Evolutionary conservation across 1,140 invertebrate species (phyloP), one percentile per base, ranked within the genome.

Genomic region (Stenopsyche tienmushanensis): DNA sequence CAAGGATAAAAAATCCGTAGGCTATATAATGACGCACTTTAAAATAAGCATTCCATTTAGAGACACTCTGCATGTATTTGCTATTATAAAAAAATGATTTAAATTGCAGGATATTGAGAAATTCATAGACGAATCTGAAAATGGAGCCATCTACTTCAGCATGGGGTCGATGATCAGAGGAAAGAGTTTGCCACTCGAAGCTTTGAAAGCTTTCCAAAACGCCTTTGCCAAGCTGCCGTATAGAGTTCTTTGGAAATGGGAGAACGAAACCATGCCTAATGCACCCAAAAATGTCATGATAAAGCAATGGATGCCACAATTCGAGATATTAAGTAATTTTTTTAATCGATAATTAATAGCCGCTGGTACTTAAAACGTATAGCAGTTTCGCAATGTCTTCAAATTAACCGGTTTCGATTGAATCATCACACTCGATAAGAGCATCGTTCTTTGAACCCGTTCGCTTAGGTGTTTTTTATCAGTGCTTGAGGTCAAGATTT

Each of bases 91-190:
- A 60, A 60, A 53, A 24, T 25, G 10, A 55, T 60, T 29, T 68
- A n/a, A n/a, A 67, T 75, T 75, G 15, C 73, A 84, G 80, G 82
- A 87, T 72, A 77, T 87, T 25, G 78, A 86, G 68, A 75, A 80
- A 66, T 86, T 85, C 71, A 76, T 88, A 55, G 83, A 85, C 57
- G 79, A 81, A 66, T 80, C 84, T 0, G 78, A 83, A 59, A 73
- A 85, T 57, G 86, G 87, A 2, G 84, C 85, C 2, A 82, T 88
- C 66, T 85, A 84, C 71, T 84, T 88, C 69, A 85, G 83, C 69
- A 74, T 88, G 67, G 86, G 86, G 1, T 81, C 85, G 1, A 81
- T 83, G 49, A 73, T 81, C 17, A 78, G 79, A 71, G 78, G 78
- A 55, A 77, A 77, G 29, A 73, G 72, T 2, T 81, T 83, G 77